Conservation (phyloP, 2,888 invertebrate species). For the Lordiphosa fenestrarum region DNA sequence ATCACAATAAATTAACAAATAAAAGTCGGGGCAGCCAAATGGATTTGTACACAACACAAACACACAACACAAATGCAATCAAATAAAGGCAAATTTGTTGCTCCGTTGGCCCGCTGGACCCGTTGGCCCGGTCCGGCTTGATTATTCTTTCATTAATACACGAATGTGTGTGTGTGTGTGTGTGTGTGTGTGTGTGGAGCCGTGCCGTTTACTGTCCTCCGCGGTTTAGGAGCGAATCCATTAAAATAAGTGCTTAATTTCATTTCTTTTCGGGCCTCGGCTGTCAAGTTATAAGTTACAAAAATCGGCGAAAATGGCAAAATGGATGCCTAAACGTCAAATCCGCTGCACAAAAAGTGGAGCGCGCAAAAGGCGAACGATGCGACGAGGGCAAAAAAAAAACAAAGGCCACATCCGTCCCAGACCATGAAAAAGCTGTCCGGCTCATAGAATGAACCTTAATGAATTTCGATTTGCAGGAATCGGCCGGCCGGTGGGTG, state of each 20-base stretch:
- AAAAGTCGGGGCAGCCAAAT: constrained; percentile 60
- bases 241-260: constrained; percentile 71
- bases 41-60: constrained; percentile 44
- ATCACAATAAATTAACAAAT: constrained; percentile 74
- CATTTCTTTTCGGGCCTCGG: constrained; percentile 35
- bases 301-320: constrained; percentile 50
- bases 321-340: constrained; percentile 57
- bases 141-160: constrained; percentile 46
- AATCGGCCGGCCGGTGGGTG: constrained; percentile 73
- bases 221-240: constrained; percentile 54
- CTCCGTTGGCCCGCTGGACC: constrained; percentile 11
- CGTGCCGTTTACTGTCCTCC: constrained; percentile 37
- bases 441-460: constrained; percentile 65
- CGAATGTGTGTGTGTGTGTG: constrained; percentile 23
- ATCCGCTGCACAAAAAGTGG: constrained; percentile 23
- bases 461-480: constrained; percentile 68
- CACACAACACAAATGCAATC: constrained; percentile 47
- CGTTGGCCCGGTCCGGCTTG: constrained; percentile 4
- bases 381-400: constrained; percentile 1
- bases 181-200: constrained; percentile 7
- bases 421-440: constrained; percentile 42
- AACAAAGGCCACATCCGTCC: constrained; percentile 43
- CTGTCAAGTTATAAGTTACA: constrained; percentile 64
- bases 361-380: constrained; percentile 2
- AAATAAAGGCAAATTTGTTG: constrained; percentile 67